Percentiles rank a stretch among this genome's conserved stretches.
These are phyloP conservation scores for Tetraneura akinire DNA, from an alignment of 1,140 invertebrate species.

Conservation along the genomic window DNA sequence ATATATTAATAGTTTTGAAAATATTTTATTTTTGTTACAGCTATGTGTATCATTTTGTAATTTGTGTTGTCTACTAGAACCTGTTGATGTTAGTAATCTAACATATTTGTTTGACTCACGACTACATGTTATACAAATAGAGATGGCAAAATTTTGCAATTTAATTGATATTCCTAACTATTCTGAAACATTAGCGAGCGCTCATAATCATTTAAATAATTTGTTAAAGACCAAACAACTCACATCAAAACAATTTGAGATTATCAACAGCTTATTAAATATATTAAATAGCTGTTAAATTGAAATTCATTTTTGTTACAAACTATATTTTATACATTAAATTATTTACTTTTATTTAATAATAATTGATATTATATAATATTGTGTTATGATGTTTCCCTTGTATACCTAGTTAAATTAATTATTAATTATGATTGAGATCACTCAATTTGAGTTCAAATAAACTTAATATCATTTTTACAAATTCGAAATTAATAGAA, in stretches of 20 bases:
- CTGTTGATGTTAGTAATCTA: background rate
- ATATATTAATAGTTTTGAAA: background rate
- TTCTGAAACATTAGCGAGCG: background rate
- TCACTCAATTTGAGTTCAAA: no score
- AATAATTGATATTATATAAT: no score
- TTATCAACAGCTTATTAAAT: background rate
- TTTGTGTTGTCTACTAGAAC: constrained; percentile 25
- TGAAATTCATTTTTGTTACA: background rate
- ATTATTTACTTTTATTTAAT: background rate
- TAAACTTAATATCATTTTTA: no score
- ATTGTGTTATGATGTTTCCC: background rate
- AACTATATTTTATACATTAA: no score
- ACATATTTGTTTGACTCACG: constrained; percentile 27
- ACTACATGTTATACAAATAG: background rate
- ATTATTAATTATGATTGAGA: no score
- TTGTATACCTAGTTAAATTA: no score
- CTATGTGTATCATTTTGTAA: constrained; percentile 31
- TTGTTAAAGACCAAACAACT: constrained; percentile 13
- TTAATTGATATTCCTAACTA: constrained; percentile 8
- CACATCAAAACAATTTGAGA: constrained; percentile 24
- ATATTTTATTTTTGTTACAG: background rate
- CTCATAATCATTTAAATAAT: constrained; percentile 18
- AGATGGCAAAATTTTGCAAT: constrained; percentile 39
- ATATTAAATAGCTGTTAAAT: constrained; percentile 11
- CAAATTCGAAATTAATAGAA: no score